Evolutionary conservation across 2,888 invertebrate species (phyloP), one percentile per base, ranked within the genome.

Genomic region (Cabera pusaria): DNA sequence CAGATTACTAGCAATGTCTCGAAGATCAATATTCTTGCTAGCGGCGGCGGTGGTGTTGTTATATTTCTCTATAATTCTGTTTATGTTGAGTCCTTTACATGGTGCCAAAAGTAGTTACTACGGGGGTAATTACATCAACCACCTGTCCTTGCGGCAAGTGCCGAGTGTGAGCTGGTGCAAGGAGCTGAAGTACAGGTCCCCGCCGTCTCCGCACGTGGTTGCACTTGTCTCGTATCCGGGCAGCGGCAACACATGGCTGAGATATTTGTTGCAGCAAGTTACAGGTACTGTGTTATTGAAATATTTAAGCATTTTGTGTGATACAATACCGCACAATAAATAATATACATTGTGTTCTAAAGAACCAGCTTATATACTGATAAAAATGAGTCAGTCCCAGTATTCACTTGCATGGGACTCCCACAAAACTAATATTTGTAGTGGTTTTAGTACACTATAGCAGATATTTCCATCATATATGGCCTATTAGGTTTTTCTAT

Each of bases 171-270:
- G 68, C 9, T 92, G 92, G 92, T 92, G 91, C 53, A 79, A 85
- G 44, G 85, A 88, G 28, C 62, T 91, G 23, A 79, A 69, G 14
- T 90, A 69, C 72, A 64, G 60, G 17, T 77, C 85, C 0, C 90
- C 92, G 0, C 90, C 90, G 5, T 82, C 89, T 1, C 44, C 59
- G 0, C 56, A 74, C 5, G 82, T 91, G 4, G 90, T 91, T 0
- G 95, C 95, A 0, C 77, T 96, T 16, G 95, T 93, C 0, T 95
- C 94, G 0, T 95, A 93, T 71, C 96, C 95, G 2, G 95, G 95
- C n/a, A 95, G 95, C 64, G 95, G 95, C 0, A 96, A 96, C 66
- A 95, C 95, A 9, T 96, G 96, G 96, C 76, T 96, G 6, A 79
- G 96, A 37, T 95, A 95, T 69, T 76, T 96, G 21, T 72, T 95